A percentile compares a stretch with the other conserved stretches of the same genome.
Evolutionary conservation across 2,888 invertebrate species (phyloP).

Genomic region (Malacosoma neustria): DNA sequence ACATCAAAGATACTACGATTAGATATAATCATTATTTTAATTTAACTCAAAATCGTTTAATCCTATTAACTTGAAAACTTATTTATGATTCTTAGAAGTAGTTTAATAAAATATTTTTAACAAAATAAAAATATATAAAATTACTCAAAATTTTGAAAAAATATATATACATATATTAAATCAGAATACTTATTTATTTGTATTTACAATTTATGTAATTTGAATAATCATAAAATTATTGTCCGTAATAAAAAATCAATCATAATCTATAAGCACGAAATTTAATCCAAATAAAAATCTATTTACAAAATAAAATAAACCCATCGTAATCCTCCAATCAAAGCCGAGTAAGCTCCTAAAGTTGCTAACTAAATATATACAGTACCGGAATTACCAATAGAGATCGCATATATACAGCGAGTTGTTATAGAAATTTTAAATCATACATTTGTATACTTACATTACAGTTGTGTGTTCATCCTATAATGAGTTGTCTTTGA

Average conservation of each 20-base stretch:
- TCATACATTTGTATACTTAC: constrained; percentile 9
- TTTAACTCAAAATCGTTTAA: background rate
- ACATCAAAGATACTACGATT: constrained; percentile 4
- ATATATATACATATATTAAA: no score
- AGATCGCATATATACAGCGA: constrained; percentile 56
- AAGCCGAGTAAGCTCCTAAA: constrained; percentile 33
- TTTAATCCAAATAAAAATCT: background rate
- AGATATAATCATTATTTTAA: background rate
- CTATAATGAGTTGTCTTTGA: constrained; percentile 12
- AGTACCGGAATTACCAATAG: constrained; percentile 18
- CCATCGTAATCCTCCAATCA: constrained; percentile 9
- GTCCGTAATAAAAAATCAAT: no score
- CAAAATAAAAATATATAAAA: no score
- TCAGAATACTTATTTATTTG: no score
- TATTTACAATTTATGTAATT: no score
- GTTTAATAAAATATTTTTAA: no score
- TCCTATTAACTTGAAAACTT: background rate
- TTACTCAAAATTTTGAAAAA: no score
- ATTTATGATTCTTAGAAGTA: background rate
- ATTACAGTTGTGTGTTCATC: background rate
- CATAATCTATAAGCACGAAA: background rate
- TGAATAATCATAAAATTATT: no score
- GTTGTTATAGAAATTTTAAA: constrained; percentile 30
- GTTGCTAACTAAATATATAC: constrained; percentile 31
- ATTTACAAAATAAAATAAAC: background rate